Evolutionary conservation across 2,797 vertebrate species (phyloP).

Genomic region (Lacerta agilis): DNA sequence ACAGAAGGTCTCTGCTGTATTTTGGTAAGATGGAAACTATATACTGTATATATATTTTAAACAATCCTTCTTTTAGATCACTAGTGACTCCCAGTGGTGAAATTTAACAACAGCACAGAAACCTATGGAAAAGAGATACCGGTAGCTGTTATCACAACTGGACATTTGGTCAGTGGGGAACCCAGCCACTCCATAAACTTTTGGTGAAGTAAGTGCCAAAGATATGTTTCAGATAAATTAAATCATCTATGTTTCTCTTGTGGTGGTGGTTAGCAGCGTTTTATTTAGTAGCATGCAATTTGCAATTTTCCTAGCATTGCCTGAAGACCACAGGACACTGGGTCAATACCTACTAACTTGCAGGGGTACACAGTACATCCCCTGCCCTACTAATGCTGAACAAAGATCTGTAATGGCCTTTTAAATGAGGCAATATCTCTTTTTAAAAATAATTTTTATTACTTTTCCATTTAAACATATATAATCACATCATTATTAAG

Average conservation of each 20-base stretch:
- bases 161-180: neutral
- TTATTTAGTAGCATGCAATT: neutral
- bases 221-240: neutral
- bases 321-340: neutral
- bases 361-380: no score
- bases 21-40: constrained; percentile 36
- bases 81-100: constrained; percentile 76
- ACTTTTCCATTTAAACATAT: no score
- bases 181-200: neutral
- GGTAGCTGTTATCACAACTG: neutral
- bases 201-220: neutral
- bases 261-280: neutral
- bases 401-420: neutral
- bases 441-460: no score
- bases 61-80: constrained; percentile 57
- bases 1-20: constrained; percentile 33
- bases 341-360: neutral
- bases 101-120: neutral
- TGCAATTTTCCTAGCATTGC: neutral
- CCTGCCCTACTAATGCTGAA: no score
- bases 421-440: no score
- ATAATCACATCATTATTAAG: no score
- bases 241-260: neutral
- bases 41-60: no score
- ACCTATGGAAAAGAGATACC: rapidly evolving